Evolutionary conservation across 1,140 invertebrate genomes (phyloP), one percentile per base, ranked within the genome.

Genomic region (Asbolus verrucosus): DNA sequence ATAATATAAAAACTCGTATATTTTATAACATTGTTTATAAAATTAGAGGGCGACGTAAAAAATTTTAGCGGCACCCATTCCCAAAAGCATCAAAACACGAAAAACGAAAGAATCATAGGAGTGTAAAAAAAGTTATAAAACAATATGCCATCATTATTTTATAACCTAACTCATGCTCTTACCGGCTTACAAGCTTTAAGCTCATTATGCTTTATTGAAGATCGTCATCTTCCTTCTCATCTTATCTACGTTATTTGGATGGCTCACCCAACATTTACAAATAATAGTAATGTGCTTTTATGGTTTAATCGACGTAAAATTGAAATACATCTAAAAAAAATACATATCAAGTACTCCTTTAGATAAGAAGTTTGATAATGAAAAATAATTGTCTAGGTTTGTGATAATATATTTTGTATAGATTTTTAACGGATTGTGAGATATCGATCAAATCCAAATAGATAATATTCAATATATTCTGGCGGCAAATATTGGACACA

Each of bases 111-210:
- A 27, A 54, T 50, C 18, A 36, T 63, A 39, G 21, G 21, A 14
- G 36, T n/a, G 39, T 63, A 63, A 63, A 63, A n/a, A 63, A 63
- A 63, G 61, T 63, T 63, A 63, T 63, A 63, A 63, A 63, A 63
- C 30, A 63, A 63, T 63, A 63, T 19, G n/a, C 46, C 27, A 54
- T 54, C 46, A 54, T 27, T 54, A 27, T 54, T 54, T 54, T 54
- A 54, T 24, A 54, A 27, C 46, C 46, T 50, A 21, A 21, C 43
- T 50, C 43, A 36, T n/a, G 33, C 5, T 36, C 5, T n/a, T n/a
- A 36, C 16, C 19, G 21, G 18, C 43, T 27, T 54, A 54, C 46
- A 54, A 54, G 46, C 46, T 54, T 21, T 54, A 54, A 54, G 46
- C 46, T 54, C 46, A 54, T 54, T 54, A 13, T 54, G 46, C 8